phyloP scores from a whole-genome alignment of 2,797 vertebrate species.

The Rachycentron canadum region DNA sequence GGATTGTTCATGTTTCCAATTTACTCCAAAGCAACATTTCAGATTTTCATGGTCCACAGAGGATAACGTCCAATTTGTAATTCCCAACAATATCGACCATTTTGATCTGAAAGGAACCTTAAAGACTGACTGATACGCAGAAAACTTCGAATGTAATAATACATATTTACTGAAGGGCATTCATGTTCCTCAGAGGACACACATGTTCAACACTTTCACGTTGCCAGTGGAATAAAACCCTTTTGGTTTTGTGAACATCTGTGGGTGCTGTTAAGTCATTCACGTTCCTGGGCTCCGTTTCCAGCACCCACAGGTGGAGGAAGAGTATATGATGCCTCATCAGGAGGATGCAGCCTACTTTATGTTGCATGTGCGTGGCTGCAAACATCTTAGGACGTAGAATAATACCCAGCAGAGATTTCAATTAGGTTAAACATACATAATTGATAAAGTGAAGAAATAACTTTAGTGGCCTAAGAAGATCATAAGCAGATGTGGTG shows the following conservation, averaged over 20 bases:
- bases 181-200: neutral
- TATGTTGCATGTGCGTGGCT: too few relatives aligned
- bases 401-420: neutral
- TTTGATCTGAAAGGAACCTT: neutral
- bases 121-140: neutral
- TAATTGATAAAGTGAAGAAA: neutral
- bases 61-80: slow-evolving; percentile 1
- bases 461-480: neutral
- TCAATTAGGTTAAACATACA: neutral
- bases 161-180: neutral
- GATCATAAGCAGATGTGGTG: neutral
- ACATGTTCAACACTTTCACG: neutral
- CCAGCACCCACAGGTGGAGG: neutral
- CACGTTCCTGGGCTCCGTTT: too few relatives aligned
- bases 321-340: neutral
- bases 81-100: neutral
- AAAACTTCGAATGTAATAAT: neutral
- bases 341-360: neutral
- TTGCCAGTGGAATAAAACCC: slow-evolving; percentile 1
- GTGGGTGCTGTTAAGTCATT: neutral
- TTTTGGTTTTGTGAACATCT: neutral
- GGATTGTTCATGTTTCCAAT: neutral
- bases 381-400: neutral
- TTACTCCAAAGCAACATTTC: neutral
- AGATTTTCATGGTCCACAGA: neutral